Conservation (phyloP, 2,113 vertebrate species). For the Saccopteryx leptura region DNA sequence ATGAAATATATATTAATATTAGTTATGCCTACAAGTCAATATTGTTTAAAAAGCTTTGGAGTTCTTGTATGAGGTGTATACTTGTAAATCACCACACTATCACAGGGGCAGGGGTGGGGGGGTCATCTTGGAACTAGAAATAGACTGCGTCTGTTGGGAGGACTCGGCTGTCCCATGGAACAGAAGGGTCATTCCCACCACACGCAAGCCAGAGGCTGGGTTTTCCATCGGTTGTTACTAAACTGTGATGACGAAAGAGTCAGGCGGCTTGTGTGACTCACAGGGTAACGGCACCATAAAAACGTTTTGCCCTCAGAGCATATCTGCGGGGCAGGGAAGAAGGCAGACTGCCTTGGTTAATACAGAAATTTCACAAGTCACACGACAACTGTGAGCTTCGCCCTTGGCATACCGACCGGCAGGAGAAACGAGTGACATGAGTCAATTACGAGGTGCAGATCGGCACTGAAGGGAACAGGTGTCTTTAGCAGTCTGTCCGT, state of each 20-base stretch:
- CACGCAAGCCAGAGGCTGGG: neutral
- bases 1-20: too few relatives aligned
- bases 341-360: neutral
- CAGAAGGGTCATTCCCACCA: neutral
- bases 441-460: constrained; percentile 1
- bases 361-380: neutral
- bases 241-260: neutral
- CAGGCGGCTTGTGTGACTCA: constrained; percentile 60
- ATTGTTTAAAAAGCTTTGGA: neutral
- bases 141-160: neutral
- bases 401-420: neutral
- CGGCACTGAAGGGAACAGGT: constrained; percentile 8
- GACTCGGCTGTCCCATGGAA: neutral
- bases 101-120: too few relatives aligned
- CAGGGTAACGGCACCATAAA: constrained; percentile 71
- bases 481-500: neutral
- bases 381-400: neutral
- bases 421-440: neutral
- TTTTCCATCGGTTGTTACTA: neutral
- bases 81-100: neutral
- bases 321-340: neutral
- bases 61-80: neutral
- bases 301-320: constrained; percentile 32
- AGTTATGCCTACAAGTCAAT: neutral
- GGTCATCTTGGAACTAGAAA: neutral